phyloP scores from a whole-genome alignment of 2,113 vertebrate species.

The Charadrius vociferus region DNA sequence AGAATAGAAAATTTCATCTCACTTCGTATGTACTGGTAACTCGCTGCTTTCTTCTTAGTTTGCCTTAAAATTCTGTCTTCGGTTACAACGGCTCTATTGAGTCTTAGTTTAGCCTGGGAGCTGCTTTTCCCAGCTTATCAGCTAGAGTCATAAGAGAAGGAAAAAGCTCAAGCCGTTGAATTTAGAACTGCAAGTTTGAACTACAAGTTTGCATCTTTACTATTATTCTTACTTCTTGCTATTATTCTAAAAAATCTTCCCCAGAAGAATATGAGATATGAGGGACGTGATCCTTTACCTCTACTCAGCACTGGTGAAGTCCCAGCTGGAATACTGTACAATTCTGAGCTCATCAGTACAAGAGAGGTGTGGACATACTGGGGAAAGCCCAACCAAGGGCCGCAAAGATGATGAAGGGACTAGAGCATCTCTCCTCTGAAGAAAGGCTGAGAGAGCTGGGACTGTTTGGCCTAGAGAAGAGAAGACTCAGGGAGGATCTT shows the following conservation, averaged over 20 bases:
- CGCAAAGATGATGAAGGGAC: neutral
- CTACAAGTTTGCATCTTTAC: neutral
- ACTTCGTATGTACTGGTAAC: neutral
- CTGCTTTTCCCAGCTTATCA: neutral
- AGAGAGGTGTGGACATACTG: neutral
- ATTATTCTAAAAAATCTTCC: neutral
- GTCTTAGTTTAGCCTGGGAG: neutral
- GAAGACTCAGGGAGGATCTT: neutral
- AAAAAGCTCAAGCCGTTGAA: neutral
- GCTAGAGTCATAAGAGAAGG: neutral
- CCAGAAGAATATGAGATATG: neutral
- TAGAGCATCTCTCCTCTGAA: neutral
- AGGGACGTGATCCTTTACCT: neutral
- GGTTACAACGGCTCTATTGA: neutral
- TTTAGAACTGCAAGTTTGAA: neutral
- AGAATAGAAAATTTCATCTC: neutral
- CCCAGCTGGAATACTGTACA: neutral
- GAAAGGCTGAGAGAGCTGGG: neutral
- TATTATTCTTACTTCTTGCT: neutral
- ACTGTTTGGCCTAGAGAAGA: neutral
- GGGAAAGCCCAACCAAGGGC: neutral
- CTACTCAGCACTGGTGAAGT: neutral
- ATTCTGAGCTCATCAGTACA: neutral
- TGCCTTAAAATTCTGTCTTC: neutral
- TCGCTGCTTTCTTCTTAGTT: neutral